Evolutionary conservation across 2,888 invertebrate species (phyloP), one percentile per base, ranked within the genome.

Genomic region (Podabrus alpinus): DNA sequence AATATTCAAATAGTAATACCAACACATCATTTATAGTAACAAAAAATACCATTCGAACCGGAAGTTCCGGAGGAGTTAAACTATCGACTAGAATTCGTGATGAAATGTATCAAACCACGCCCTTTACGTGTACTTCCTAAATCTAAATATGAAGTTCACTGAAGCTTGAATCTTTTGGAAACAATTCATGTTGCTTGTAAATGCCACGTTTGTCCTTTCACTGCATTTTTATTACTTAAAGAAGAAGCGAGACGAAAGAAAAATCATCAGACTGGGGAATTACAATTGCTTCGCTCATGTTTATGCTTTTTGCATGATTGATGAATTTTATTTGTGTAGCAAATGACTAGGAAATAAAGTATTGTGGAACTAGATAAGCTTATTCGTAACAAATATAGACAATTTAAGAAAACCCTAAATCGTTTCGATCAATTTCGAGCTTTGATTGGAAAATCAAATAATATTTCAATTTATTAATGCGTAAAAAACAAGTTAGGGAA

Each of bases 51-150:
- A 70, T 68, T 68, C 64, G 19, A 70, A 68, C 59, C 73, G 73
- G 73, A 75, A 70, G 64, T 75, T 72, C 75, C 71, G 71, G 61
- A 59, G 45, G 69, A 67, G 72, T 71, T 71, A 66, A 72, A 74
- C 77, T 74, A 73, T 74, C 64, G 74, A 74, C 74, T 68, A 73
- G 76, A 72, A 68, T 76, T 72, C 72, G 73, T 71, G 68, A 67
- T 69, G 76, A 77, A 79, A 79, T 73, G 79, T 77, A 77, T 76
- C 76, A 76, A 76, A 77, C 76, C 73, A 77, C 77, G 74, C 79
- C 79, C 76, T 76, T 79, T 79, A 76, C 79, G 73, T 79, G 79
- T 79, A 77, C 79, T 66, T 76, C 75, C 77, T 76, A 77, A 77
- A 79, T 79, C 77, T 77, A 79, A 77, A 77, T 79, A 79, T 77